These are phyloP conservation scores for Ceyx cyanopectus DNA, from an alignment of 2,113 vertebrate genomes.

Conservation along the genomic window DNA sequence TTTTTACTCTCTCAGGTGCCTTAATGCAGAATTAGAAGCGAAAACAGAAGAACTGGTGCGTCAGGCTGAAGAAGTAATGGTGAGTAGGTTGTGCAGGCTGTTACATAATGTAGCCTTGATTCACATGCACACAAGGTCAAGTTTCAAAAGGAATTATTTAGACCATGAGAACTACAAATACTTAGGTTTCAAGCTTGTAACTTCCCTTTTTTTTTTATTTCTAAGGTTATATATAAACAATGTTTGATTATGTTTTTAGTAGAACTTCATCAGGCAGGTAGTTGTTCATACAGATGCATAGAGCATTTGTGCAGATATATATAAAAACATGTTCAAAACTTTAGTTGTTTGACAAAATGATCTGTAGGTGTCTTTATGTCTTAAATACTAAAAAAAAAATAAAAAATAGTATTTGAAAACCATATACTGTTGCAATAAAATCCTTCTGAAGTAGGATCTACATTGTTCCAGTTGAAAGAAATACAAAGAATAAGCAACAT, in stretches of 20 bases:
- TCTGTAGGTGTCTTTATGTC: not conserved
- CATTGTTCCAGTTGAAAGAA: not conserved
- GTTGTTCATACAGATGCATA: not conserved
- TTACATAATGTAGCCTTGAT: not conserved
- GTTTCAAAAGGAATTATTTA: conserved; percentile 12
- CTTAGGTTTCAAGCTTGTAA: not conserved
- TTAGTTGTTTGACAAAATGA: not conserved
- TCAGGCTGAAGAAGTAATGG: conserved; percentile 91
- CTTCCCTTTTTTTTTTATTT: not conserved
- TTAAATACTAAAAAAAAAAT: not conserved
- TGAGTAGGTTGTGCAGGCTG: conserved; percentile 69
- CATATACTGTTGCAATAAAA: not conserved
- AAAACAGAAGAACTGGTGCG: conserved; percentile 88
- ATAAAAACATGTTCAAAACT: not conserved
- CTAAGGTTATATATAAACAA: not conserved
- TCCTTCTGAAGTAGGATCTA: not conserved
- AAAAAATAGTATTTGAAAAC: not conserved
- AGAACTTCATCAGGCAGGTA: not conserved
- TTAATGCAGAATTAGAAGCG: conserved; percentile 94
- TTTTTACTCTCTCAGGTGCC: conserved; percentile 76
- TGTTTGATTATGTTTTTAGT: not conserved
- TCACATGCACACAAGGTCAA: not conserved
- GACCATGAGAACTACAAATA: not conserved
- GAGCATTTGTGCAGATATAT: not conserved
- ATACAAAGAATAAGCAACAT: not conserved